These are phyloP conservation scores for Thunnus albacares DNA, from an alignment of 2,797 vertebrate species.

Conservation along the genomic window DNA sequence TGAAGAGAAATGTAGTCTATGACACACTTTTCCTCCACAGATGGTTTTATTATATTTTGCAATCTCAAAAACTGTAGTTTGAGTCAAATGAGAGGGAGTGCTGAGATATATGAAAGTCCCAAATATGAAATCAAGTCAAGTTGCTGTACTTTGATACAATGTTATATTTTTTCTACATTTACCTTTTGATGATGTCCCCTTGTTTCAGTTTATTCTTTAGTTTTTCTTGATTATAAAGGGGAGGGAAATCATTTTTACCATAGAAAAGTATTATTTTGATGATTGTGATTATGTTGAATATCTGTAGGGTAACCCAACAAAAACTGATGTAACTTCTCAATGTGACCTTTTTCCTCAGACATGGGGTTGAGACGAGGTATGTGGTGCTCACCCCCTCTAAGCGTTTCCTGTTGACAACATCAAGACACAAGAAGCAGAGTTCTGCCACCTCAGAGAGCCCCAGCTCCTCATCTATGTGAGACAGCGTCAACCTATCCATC, in stretches of 20 bases:
- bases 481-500: slow-evolving; percentile 75
- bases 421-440: slow-evolving; percentile 84
- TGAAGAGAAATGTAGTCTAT: background rate
- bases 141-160: background rate
- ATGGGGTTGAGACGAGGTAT: background rate
- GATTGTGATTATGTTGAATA: background rate
- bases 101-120: background rate
- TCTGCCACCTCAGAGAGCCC: slow-evolving; percentile 75
- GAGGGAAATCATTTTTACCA: background rate
- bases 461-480: slow-evolving; percentile 76
- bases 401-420: slow-evolving; percentile 72
- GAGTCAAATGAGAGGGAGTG: background rate
- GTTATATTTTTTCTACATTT: background rate
- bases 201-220: background rate
- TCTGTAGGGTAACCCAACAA: background rate
- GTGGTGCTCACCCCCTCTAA: slow-evolving; percentile 71
- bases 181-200: background rate
- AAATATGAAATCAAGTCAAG: background rate
- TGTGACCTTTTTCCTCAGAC: background rate
- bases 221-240: background rate
- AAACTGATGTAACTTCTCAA: background rate
- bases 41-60: background rate
- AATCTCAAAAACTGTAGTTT: too few species aligned
- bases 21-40: background rate
- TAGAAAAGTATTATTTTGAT: background rate